Evolutionary conservation across 2,113 vertebrate genomes (phyloP).

Genomic region (Ceuthmochares aereus): DNA sequence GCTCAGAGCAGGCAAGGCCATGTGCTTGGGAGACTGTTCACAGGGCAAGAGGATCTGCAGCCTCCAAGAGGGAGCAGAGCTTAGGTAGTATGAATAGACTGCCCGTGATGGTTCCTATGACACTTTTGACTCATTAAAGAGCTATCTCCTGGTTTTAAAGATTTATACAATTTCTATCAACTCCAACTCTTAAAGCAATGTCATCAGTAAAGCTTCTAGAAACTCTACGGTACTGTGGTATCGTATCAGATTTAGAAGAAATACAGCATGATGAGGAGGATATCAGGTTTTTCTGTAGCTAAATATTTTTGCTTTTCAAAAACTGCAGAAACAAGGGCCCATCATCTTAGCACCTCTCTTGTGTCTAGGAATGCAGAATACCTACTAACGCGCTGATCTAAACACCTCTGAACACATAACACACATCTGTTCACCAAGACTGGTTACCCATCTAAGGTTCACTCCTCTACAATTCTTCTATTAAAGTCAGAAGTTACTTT

Average conservation of each 20-base stretch:
- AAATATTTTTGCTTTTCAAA: neutral
- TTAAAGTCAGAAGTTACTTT: slow-evolving; percentile 1
- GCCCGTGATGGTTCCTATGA: neutral
- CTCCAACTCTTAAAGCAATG: neutral
- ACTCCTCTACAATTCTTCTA: neutral
- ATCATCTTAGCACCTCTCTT: neutral
- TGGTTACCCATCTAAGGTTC: neutral
- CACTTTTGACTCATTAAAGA: neutral
- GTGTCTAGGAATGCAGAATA: neutral
- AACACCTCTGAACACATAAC: neutral
- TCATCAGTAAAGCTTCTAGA: neutral
- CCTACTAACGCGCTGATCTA: neutral
- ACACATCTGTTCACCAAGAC: neutral
- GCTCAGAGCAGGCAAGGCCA: neutral
- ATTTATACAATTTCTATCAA: neutral
- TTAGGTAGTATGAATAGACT: neutral
- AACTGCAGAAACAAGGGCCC: neutral
- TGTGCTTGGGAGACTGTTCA: neutral
- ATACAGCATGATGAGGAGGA: neutral
- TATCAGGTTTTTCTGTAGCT: neutral
- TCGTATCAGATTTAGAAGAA: neutral
- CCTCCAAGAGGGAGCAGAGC: neutral
- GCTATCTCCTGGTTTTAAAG: neutral
- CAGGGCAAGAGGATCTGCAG: neutral
- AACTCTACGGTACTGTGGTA: neutral